These are phyloP conservation scores for Threskiornis aethiopicus DNA, from an alignment of 2,797 vertebrate species.

Conservation along the genomic window DNA sequence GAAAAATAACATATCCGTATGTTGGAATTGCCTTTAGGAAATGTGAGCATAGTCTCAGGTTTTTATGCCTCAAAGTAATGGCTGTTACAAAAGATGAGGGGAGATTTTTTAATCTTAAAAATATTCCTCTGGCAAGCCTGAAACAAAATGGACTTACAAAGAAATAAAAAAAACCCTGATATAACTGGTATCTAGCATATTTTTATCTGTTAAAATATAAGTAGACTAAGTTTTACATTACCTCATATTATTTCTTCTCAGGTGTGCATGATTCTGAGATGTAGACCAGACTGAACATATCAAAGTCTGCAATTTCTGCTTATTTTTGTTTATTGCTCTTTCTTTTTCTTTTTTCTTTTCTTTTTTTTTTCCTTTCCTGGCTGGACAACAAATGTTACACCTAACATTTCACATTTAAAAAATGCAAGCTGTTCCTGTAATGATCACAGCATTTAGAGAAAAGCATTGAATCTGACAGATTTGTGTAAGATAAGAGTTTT, in stretches of 20 bases:
- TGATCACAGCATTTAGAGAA: neutral
- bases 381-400: neutral
- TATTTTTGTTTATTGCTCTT: conserved; percentile 25
- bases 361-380: neutral
- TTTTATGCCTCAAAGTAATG: neutral
- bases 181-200: neutral
- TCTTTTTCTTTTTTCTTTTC: neutral
- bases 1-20: neutral
- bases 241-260: conserved; percentile 11
- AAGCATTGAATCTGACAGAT: neutral
- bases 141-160: neutral
- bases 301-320: neutral
- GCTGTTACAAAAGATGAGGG: neutral
- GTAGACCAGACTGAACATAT: neutral
- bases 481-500: neutral
- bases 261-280: neutral
- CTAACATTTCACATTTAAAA: neutral
- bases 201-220: conserved; percentile 2
- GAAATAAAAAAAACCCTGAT: neutral
- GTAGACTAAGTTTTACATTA: neutral
- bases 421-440: neutral
- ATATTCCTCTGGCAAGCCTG: neutral
- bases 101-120: neutral
- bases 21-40: neutral
- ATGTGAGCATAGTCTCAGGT: neutral